Percentiles rank a stretch among this genome's conserved stretches.
These are phyloP conservation scores for Pseudachorutes palmiensis DNA, from an alignment of 1,140 invertebrate species.

Conservation along the genomic window DNA sequence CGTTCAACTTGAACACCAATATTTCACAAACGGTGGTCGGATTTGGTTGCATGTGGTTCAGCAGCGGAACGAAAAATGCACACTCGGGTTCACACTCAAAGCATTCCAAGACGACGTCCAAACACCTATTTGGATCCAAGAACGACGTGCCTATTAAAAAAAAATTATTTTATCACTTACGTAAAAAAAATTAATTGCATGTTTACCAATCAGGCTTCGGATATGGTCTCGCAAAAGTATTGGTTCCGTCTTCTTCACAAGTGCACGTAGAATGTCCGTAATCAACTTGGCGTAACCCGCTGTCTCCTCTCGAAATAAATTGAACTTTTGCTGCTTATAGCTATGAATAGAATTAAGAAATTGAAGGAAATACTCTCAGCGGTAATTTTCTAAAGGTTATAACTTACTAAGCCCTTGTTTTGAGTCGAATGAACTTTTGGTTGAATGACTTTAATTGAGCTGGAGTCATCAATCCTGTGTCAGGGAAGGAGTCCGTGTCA, in stretches of 20 bases:
- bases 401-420: slow-evolving; percentile 93
- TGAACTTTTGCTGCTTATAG: slow-evolving; percentile 99
- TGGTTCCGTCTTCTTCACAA: slow-evolving; percentile 54
- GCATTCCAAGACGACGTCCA: slow-evolving; percentile 92
- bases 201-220: slow-evolving; percentile 80
- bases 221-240: slow-evolving; percentile 54
- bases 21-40: slow-evolving; percentile 80
- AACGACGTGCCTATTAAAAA: slow-evolving; percentile 84
- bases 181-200: not conserved
- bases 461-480: slow-evolving; percentile 67
- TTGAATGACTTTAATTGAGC: slow-evolving; percentile 80
- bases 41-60: slow-evolving; percentile 78
- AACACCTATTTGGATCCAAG: slow-evolving; percentile 93
- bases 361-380: slow-evolving; percentile 13
- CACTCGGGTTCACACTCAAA: slow-evolving; percentile 76
- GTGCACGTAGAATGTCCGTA: slow-evolving; percentile 89
- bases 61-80: slow-evolving; percentile 68
- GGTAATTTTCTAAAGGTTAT: slow-evolving; percentile 26
- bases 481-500: slow-evolving; percentile 86
- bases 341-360: slow-evolving; percentile 50
- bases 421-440: slow-evolving; percentile 95
- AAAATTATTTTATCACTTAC: slow-evolving; percentile 2
- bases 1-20: slow-evolving; percentile 76
- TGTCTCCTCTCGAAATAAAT: slow-evolving; percentile 95
- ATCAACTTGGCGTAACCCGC: slow-evolving; percentile 98